Percentiles rank a stretch among this genome's conserved stretches.
phyloP scores from a whole-genome alignment of 2,113 vertebrate species.

The Rhombomys opimus region DNA sequence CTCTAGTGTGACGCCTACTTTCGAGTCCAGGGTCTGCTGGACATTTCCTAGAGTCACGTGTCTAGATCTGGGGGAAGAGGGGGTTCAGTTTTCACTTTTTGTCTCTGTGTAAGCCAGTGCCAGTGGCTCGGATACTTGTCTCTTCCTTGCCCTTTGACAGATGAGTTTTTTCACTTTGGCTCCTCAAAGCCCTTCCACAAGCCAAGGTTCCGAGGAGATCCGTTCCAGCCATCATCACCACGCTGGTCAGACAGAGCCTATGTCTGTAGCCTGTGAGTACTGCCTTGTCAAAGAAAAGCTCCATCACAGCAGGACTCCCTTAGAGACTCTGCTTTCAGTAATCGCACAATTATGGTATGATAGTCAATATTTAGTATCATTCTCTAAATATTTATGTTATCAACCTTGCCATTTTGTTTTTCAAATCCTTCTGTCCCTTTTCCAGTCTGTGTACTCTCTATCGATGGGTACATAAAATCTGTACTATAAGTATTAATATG shows the following conservation, averaged over 20 bases:
- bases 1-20: not conserved
- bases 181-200: not conserved
- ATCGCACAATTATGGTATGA: not conserved
- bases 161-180: not conserved
- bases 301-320: not conserved
- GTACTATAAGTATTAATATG: not conserved
- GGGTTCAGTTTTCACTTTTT: too few species aligned
- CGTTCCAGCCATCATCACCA: not conserved
- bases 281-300: not conserved
- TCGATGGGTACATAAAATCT: not conserved
- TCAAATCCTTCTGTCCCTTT: not conserved
- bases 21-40: not conserved
- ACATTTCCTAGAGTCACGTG: not conserved
- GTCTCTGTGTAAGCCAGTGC: not conserved
- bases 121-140: not conserved
- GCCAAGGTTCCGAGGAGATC: too few species aligned
- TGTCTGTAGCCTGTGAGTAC: fast-evolving
- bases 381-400: slow-evolving; percentile 11
- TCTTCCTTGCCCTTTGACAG: not conserved
- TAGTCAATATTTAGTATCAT: not conserved
- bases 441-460: not conserved
- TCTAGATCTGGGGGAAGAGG: not conserved
- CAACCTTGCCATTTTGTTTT: not conserved
- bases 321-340: not conserved
- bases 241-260: not conserved